Conservation (phyloP, 2,797 vertebrate genomes). For the Meda fulgida region DNA sequence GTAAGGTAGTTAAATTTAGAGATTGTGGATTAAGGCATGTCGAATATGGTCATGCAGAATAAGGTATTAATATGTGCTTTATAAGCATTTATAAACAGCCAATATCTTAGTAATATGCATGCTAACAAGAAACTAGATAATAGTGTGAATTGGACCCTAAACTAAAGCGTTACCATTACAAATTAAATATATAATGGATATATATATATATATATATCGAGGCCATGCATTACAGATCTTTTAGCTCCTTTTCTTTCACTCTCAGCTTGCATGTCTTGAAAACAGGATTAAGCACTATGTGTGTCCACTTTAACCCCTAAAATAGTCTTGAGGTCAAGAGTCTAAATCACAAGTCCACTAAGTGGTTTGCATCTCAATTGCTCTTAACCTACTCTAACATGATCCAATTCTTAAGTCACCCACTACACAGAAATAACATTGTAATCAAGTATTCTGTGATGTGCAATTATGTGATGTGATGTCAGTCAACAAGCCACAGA, state of each 20-base stretch:
- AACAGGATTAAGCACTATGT: constrained; percentile 31
- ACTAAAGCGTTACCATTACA: too few species aligned
- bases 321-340: constrained; percentile 36
- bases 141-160: too few species aligned
- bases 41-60: too few species aligned
- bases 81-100: too few species aligned
- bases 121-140: too few species aligned
- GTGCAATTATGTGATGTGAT: background rate
- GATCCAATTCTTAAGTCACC: background rate
- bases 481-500: background rate
- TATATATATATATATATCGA: background rate
- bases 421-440: background rate
- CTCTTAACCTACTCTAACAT: background rate
- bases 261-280: background rate
- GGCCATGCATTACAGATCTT: background rate
- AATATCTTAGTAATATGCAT: too few species aligned
- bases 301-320: constrained; percentile 30
- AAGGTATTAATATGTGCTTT: too few species aligned
- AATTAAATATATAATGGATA: background rate
- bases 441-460: background rate
- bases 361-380: background rate
- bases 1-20: too few species aligned
- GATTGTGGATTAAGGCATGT: too few species aligned
- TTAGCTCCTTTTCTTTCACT: background rate
- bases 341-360: constrained; percentile 19